Evolutionary conservation across 2,888 invertebrate species (phyloP).

Genomic region (Lycia hirtaria): DNA sequence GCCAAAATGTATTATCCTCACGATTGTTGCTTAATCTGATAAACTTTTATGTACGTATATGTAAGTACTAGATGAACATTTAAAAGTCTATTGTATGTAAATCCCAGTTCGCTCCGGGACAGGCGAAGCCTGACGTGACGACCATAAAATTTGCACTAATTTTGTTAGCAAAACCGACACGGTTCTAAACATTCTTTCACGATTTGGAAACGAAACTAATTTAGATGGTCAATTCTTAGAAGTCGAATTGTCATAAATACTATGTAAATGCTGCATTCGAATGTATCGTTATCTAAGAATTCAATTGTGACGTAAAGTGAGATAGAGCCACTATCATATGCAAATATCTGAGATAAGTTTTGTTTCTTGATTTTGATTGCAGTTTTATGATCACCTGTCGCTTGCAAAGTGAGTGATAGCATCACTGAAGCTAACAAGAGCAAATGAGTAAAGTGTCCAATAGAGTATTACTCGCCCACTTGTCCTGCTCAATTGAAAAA

Average conservation of each 20-base stretch:
- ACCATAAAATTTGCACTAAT: conserved; percentile 37
- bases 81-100: conserved; percentile 59
- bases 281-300: conserved; percentile 9
- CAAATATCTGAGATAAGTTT: conserved; percentile 14
- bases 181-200: conserved; percentile 11
- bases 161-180: conserved; percentile 16
- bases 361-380: conserved; percentile 44
- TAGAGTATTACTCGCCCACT: conserved; percentile 68
- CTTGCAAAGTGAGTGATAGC: conserved; percentile 59
- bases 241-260: not conserved
- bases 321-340: conserved; percentile 20
- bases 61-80: conserved; percentile 7
- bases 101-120: conserved; percentile 42
- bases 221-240: conserved; percentile 1
- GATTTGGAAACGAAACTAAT: conserved; percentile 12
- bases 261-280: not conserved
- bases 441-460: conserved; percentile 65
- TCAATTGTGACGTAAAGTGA: conserved; percentile 12
- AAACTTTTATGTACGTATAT: conserved; percentile 32
- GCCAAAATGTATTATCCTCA: conserved; percentile 19
- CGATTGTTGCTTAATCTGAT: conserved; percentile 26
- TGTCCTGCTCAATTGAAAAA: conserved; percentile 71
- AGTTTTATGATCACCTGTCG: conserved; percentile 50
- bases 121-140: conserved; percentile 40
- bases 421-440: conserved; percentile 58